A percentile compares a stretch with the other conserved stretches of the same genome.
These are phyloP conservation scores for Himalopsyche kuldschensis DNA, from an alignment of 2,888 invertebrate genomes.

Conservation along the genomic window DNA sequence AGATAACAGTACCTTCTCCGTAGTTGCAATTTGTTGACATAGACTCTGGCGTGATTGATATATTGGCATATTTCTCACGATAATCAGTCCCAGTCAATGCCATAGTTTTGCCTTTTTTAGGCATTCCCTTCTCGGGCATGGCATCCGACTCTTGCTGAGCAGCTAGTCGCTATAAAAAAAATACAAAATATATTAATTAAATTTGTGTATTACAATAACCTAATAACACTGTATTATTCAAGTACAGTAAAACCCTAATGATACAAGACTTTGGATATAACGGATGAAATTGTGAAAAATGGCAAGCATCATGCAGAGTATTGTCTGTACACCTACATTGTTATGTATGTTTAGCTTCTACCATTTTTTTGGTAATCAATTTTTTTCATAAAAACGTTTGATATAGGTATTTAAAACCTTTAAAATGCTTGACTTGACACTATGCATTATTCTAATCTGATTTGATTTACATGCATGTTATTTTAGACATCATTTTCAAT, in stretches of 20 bases:
- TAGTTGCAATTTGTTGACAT: conserved; percentile 10
- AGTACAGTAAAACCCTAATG: background rate
- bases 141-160: background rate
- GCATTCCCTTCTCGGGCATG: background rate
- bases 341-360: too few relatives aligned
- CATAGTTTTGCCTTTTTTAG: background rate
- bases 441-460: too few relatives aligned
- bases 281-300: background rate
- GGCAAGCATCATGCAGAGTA: too few relatives aligned
- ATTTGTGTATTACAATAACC: background rate
- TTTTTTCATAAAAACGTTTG: too few relatives aligned
- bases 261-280: background rate
- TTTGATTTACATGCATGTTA: too few relatives aligned
- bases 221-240: background rate
- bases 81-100: conserved; percentile 3
- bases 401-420: too few relatives aligned
- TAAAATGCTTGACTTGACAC: too few relatives aligned
- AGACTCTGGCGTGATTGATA: conserved; percentile 4
- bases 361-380: too few relatives aligned
- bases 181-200: background rate
- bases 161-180: background rate
- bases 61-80: conserved; percentile 12
- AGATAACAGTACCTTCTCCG: conserved; percentile 22
- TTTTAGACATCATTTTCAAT: too few relatives aligned
- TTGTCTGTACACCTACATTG: too few relatives aligned